A percentile compares a stretch with the other conserved stretches of the same genome.
Conservation (phyloP, 2,888 invertebrate genomes). For the Rhagophthalmus giganteus region DNA sequence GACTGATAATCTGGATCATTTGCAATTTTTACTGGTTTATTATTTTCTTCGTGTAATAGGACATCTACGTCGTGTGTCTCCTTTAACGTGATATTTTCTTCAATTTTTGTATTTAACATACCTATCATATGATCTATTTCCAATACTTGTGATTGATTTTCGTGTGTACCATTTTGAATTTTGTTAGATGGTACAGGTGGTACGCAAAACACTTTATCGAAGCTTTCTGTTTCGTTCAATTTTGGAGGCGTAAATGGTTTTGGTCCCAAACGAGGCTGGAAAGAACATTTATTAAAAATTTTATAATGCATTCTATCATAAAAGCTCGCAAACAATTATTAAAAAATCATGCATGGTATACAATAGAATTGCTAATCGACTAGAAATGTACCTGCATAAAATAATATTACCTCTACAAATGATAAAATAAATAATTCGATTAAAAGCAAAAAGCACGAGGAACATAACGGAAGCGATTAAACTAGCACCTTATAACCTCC, state of each 20-base stretch:
- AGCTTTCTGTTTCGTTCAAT: conserved; percentile 72
- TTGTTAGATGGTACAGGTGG: conserved; percentile 66
- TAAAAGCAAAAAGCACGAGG: too few relatives aligned
- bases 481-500: conserved; percentile 78
- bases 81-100: conserved; percentile 16
- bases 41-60: conserved; percentile 52
- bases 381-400: too few relatives aligned
- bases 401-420: too few relatives aligned
- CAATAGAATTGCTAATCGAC: too few relatives aligned
- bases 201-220: conserved; percentile 81
- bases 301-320: too few relatives aligned
- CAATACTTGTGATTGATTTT: conserved; percentile 2
- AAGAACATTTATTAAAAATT: conserved; percentile 29
- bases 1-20: conserved; percentile 58
- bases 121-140: too few relatives aligned
- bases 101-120: neutral
- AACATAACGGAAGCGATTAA: too few relatives aligned
- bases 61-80: conserved; percentile 26
- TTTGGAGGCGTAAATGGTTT: conserved; percentile 83
- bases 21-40: conserved; percentile 57
- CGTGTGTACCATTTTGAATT: conserved; percentile 24
- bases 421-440: too few relatives aligned
- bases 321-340: too few relatives aligned
- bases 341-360: conserved; percentile 1
- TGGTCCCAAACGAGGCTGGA: conserved; percentile 80